Evolutionary conservation across 1,140 invertebrate genomes (phyloP), one percentile per base, ranked within the genome.

Genomic region (Danaus melanippus): DNA sequence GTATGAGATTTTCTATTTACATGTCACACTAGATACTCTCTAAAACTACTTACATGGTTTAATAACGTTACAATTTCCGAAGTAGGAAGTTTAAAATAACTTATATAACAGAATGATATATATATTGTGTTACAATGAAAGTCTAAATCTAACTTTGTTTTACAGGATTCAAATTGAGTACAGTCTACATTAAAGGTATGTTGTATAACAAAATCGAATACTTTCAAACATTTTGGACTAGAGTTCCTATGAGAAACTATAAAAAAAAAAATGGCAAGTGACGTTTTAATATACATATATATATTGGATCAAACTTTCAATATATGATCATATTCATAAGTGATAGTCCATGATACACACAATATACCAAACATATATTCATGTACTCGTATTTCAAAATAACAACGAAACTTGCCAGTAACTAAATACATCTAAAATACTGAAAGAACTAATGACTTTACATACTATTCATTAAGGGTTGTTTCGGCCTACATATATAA

Each of bases 401-500:
- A 43, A 8, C 10, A 53, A 39, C 45, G 12, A 10, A 17, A 46
- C 41, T 54, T 62, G 44, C 48, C 56, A 58, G 46, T 53, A 46
- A 40, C 17, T 54, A 62, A 48, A 46, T 21, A 7, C 17, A 39
- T n/a, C 10, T 48, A 42, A 49, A 62, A 60, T 40, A 49, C 44
- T 49, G 53, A 54, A 60, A 55, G 41, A 57, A 57, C n/a, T 56
- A 32, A 32, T 7, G 21, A 32, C 0, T 32, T 50, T 59, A 62
- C 46, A 63, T 53, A 46, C 71, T 76, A 76, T 52, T 41, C 67
- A 65, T 52, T n/a, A n/a, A n/a, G n/a, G n/a, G n/a, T n/a, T n/a
- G 65, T 71, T 45, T 58, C 74, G 74, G 76, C 74, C 74, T 68
- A 62, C 52, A 55, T 45, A 50, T 41, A 56, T 48, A 56, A 56